Evolutionary conservation across 1,140 invertebrate species (phyloP).

Genomic region (Drosophila micromelanica): DNA sequence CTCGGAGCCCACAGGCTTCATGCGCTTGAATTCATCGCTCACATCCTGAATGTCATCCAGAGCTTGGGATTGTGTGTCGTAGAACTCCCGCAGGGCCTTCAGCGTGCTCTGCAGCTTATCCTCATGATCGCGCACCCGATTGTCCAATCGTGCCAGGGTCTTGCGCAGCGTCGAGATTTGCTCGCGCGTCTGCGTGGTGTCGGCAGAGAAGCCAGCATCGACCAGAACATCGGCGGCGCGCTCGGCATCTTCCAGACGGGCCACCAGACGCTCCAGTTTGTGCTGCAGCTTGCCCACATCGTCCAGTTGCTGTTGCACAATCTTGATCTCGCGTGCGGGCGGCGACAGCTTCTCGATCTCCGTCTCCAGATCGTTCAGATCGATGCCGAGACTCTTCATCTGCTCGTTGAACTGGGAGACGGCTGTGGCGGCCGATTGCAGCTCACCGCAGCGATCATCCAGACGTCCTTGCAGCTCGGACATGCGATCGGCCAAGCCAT

Average conservation of each 20-base stretch:
- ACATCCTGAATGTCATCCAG: conserved; percentile 92
- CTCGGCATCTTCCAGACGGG: conserved; percentile 90
- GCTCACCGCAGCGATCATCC: conserved; percentile 90
- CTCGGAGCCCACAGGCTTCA: conserved; percentile 95
- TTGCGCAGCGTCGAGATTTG: conserved; percentile 91
- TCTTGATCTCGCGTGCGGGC: conserved; percentile 93
- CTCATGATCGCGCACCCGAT: conserved; percentile 90
- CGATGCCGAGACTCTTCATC: conserved; percentile 90
- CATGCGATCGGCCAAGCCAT: conserved; percentile 91
- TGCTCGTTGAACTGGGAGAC: conserved; percentile 94
- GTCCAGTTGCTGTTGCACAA: conserved; percentile 92
- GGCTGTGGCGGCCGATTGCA: conserved; percentile 94
- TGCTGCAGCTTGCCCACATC: conserved; percentile 90
- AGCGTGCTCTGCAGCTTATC: conserved; percentile 89
- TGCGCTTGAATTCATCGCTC: conserved; percentile 89
- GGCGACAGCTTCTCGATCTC: conserved; percentile 94
- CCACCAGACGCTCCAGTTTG: conserved; percentile 88
- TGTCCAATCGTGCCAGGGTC: conserved; percentile 91
- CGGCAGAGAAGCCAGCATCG: conserved; percentile 92
- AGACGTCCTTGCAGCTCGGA: conserved; percentile 91
- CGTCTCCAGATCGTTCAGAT: conserved; percentile 92
- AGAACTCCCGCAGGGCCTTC: conserved; percentile 93
- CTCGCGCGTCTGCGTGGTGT: conserved; percentile 91
- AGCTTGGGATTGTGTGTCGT: conserved; percentile 90
- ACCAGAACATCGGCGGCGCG: conserved; percentile 90